Percentiles rank a stretch among this genome's conserved stretches.
These are phyloP conservation scores for Lasioglossum marginatum DNA, from an alignment of 2,888 invertebrate species.

Conservation along the genomic window DNA sequence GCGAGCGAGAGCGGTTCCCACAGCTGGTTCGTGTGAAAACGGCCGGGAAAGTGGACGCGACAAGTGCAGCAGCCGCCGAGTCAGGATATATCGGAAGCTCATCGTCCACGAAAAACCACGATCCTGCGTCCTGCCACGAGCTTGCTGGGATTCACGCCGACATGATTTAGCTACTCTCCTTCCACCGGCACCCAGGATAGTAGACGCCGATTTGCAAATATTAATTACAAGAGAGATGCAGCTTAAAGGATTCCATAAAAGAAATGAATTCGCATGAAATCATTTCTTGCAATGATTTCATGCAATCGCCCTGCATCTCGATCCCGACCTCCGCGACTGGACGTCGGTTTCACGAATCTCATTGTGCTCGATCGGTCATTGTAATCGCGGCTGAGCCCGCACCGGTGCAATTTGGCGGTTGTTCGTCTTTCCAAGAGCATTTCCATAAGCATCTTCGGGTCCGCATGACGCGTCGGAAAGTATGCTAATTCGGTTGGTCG, in stretches of 20 bases:
- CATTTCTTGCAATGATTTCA: too few relatives aligned
- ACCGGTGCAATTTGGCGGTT: background rate
- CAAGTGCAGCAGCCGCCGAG: slow-evolving; percentile 72
- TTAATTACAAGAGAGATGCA: background rate
- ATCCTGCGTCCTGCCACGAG: slow-evolving; percentile 32
- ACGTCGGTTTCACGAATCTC: slow-evolving; percentile 5
- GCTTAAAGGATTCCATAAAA: background rate
- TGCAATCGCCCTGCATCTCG: background rate
- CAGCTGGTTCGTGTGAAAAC: slow-evolving; percentile 81
- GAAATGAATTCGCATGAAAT: background rate
- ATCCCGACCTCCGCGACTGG: background rate
- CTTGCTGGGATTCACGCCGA: background rate
- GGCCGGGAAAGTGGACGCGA: slow-evolving; percentile 78
- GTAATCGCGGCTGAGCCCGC: background rate
- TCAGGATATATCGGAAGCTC: slow-evolving; percentile 67
- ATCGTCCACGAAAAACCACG: slow-evolving; percentile 50
- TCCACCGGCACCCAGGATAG: background rate
- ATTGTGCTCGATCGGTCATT: slow-evolving; percentile 14
- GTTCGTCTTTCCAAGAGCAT: slow-evolving; percentile 4
- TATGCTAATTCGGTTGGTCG: slow-evolving; percentile 62
- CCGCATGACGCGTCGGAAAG: slow-evolving; percentile 44
- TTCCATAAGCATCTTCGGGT: slow-evolving; percentile 45
- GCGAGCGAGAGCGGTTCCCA: slow-evolving; percentile 79
- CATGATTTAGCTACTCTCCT: background rate
- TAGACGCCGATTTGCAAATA: background rate